Evolutionary conservation across 1,140 invertebrate species (phyloP).

Genomic region (Conopomorpha cramerella): DNA sequence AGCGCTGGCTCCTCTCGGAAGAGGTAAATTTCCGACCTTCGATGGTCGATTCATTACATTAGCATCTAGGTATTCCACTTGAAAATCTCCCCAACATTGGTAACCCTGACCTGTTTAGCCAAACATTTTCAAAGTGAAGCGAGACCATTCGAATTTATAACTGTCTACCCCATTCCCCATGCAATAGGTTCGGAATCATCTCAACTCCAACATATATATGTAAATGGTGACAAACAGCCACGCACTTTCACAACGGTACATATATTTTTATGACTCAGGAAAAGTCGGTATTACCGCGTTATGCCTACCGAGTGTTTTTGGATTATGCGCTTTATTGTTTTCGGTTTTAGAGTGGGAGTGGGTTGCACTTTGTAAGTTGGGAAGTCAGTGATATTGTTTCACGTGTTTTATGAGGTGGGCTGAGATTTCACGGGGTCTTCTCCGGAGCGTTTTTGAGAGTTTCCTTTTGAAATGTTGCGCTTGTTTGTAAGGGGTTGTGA

Average conservation of each 20-base stretch:
- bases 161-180: too few relatives aligned
- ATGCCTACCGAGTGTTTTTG: too few relatives aligned
- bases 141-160: too few relatives aligned
- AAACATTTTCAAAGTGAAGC: too few relatives aligned
- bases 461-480: conserved; percentile 27
- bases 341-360: too few relatives aligned
- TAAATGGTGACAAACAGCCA: conserved; percentile 55
- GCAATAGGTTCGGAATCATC: too few relatives aligned
- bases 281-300: conserved; percentile 11
- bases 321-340: conserved; percentile 10
- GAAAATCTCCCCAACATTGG: too few relatives aligned
- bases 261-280: conserved; percentile 55
- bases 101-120: too few relatives aligned
- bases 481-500: conserved; percentile 28
- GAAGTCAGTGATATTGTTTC: conserved; percentile 43
- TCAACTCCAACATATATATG: conserved; percentile 37
- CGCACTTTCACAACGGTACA: conserved; percentile 51
- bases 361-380: conserved; percentile 4
- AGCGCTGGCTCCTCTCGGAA: too few relatives aligned
- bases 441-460: conserved; percentile 44
- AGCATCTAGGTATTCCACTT: too few relatives aligned
- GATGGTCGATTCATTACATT: too few relatives aligned
- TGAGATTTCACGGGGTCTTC: conserved; percentile 47
- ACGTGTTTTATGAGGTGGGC: conserved; percentile 57
- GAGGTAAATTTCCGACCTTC: too few relatives aligned